Percentiles rank a stretch among this genome's conserved stretches.
phyloP scores from a whole-genome alignment of 2,113 vertebrate genomes.

The Paracanthobrama guichenoti region DNA sequence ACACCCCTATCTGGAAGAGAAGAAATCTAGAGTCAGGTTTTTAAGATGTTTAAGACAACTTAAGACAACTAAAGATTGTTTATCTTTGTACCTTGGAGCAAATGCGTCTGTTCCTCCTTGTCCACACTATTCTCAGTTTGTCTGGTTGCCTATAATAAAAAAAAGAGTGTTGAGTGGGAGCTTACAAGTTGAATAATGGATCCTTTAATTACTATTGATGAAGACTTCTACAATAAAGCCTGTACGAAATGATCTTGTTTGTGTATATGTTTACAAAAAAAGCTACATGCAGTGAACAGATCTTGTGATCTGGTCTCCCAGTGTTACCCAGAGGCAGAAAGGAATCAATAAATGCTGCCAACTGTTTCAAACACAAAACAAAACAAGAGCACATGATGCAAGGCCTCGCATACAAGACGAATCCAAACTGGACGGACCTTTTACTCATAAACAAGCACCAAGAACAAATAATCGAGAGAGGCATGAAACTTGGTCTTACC shows the following conservation, averaged over 20 bases:
- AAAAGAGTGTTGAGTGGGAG: neutral
- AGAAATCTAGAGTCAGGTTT: no score
- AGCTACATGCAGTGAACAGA: slow-evolving; percentile 31
- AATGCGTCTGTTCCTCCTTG: slow-evolving; percentile 86
- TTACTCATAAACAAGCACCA: slow-evolving; percentile 6
- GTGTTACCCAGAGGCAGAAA: slow-evolving; percentile 8
- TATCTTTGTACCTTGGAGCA: slow-evolving; percentile 82
- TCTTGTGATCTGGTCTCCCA: slow-evolving; percentile 14
- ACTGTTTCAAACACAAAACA: slow-evolving; percentile 6
- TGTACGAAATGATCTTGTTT: neutral
- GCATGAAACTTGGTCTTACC: neutral
- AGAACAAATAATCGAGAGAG: neutral
- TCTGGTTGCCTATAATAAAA: slow-evolving; percentile 84
- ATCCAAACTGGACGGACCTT: neutral
- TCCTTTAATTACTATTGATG: neutral
- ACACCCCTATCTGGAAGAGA: no score
- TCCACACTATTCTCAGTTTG: slow-evolving; percentile 90
- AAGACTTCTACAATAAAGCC: neutral
- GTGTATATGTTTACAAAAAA: slow-evolving; percentile 14
- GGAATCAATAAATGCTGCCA: slow-evolving; percentile 26
- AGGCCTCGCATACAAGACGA: neutral
- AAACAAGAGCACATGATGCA: slow-evolving; percentile 17
- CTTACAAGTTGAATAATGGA: neutral
- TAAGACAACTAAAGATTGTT: slow-evolving; percentile 14
- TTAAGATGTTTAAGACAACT: neutral